A percentile compares a stretch with the other conserved stretches of the same genome.
phyloP scores from a whole-genome alignment of 2,797 vertebrate species.

The Carapus acus region DNA sequence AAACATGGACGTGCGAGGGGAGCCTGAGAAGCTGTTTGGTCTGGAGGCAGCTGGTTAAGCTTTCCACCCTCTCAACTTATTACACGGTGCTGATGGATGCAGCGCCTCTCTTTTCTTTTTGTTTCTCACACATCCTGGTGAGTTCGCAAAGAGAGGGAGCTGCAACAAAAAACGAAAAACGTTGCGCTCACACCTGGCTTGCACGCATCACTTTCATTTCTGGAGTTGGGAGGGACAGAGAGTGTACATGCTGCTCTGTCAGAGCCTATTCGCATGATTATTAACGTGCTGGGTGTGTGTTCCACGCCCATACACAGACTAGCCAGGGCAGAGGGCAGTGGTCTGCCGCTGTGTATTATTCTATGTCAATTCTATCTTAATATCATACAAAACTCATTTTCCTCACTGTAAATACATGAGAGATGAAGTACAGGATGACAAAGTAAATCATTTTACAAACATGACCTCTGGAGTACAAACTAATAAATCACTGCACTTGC shows the following conservation, averaged over 20 bases:
- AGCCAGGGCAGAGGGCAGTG: not conserved
- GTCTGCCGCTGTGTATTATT: not conserved
- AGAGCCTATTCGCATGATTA: slow-evolving; percentile 7
- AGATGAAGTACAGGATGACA: slow-evolving; percentile 26
- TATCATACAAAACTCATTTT: slow-evolving; percentile 18
- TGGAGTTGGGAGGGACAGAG: slow-evolving; percentile 1
- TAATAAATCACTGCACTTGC: slow-evolving; percentile 47
- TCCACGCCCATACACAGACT: slow-evolving; percentile 1
- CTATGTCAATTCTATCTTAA: not conserved
- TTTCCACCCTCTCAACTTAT: too few species aligned
- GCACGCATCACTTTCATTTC: slow-evolving; percentile 3
- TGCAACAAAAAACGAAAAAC: slow-evolving; percentile 10
- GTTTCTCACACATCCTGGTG: too few species aligned
- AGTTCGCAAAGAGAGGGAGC: too few species aligned
- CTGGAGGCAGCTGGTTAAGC: too few species aligned
- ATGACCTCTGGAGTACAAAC: slow-evolving; percentile 47
- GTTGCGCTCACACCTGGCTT: not conserved
- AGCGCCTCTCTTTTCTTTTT: too few species aligned
- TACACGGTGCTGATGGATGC: too few species aligned
- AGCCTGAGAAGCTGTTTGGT: too few species aligned
- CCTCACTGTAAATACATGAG: slow-evolving; percentile 35
- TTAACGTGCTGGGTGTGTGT: not conserved
- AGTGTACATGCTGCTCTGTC: not conserved
- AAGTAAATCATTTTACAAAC: slow-evolving; percentile 47
- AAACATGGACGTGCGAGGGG: too few species aligned